Evolutionary conservation across 2,797 vertebrate genomes (phyloP).

Genomic region (Sphenopsis melanotis): DNA sequence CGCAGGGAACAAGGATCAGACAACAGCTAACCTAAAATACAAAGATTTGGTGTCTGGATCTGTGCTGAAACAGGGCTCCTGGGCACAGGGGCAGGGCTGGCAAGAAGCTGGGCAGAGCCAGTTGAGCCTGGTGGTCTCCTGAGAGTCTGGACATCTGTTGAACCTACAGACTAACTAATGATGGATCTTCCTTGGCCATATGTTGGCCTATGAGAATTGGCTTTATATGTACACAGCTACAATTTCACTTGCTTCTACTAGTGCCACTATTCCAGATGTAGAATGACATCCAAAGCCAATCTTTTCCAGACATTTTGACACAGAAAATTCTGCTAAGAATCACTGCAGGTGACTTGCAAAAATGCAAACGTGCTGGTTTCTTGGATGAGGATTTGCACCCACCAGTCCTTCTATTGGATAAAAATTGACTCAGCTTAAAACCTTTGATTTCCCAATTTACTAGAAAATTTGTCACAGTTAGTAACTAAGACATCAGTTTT

Average conservation of each 20-base stretch:
- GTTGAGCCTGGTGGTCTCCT: neutral
- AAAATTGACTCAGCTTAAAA: neutral
- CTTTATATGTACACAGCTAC: neutral
- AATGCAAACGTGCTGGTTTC: rapidly evolving
- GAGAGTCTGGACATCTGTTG: neutral
- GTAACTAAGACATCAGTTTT: neutral
- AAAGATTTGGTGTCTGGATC: neutral
- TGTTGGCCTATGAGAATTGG: neutral
- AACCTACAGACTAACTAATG: neutral
- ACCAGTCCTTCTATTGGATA: neutral
- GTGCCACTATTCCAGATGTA: neutral
- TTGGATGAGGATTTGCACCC: neutral
- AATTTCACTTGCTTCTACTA: neutral
- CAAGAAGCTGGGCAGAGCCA: neutral
- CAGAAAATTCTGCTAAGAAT: neutral
- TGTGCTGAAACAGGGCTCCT: neutral
- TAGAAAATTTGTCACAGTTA: neutral
- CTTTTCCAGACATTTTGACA: neutral
- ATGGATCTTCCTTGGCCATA: neutral
- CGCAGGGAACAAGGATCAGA: neutral
- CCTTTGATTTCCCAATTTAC: neutral
- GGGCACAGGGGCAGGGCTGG: neutral
- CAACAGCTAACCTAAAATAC: neutral
- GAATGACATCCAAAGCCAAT: neutral
- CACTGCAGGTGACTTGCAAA: neutral